Evolutionary conservation across 2,113 vertebrate species (phyloP).

Genomic region (Rhadina sibilatrix): DNA sequence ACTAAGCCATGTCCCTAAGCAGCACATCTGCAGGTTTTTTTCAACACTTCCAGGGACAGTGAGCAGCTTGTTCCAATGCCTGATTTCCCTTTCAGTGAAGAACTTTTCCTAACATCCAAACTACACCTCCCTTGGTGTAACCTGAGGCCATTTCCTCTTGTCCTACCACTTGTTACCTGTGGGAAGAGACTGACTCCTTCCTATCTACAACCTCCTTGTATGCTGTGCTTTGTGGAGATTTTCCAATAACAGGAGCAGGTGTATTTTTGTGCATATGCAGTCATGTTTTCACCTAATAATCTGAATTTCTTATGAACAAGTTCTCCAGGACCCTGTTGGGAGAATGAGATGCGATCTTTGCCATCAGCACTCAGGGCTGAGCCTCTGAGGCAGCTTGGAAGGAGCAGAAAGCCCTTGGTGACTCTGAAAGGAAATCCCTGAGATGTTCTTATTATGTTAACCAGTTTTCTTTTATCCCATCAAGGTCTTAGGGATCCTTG

Average conservation of each 20-base stretch:
- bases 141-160: background rate
- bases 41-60: background rate
- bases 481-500: conserved; percentile 28
- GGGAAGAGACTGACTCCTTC: background rate
- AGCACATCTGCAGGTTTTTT: background rate
- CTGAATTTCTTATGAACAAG: background rate
- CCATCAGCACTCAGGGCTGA: conserved; percentile 3
- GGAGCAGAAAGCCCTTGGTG: conserved; percentile 7
- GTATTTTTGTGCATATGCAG: conserved; percentile 7
- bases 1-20: background rate
- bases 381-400: background rate
- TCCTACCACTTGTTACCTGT: background rate
- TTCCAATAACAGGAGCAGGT: background rate
- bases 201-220: background rate
- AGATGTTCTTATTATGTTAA: conserved; percentile 52
- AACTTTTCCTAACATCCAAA: background rate
- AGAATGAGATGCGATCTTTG: conserved; percentile 5
- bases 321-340: conserved; percentile 10
- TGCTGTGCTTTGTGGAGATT: background rate
- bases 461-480: conserved; percentile 38
- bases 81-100: background rate
- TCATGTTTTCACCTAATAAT: background rate
- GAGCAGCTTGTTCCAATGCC: background rate
- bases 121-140: background rate
- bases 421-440: background rate